Conservation (phyloP, 2,797 vertebrate genomes). For the Adelosebastes latens region DNA sequence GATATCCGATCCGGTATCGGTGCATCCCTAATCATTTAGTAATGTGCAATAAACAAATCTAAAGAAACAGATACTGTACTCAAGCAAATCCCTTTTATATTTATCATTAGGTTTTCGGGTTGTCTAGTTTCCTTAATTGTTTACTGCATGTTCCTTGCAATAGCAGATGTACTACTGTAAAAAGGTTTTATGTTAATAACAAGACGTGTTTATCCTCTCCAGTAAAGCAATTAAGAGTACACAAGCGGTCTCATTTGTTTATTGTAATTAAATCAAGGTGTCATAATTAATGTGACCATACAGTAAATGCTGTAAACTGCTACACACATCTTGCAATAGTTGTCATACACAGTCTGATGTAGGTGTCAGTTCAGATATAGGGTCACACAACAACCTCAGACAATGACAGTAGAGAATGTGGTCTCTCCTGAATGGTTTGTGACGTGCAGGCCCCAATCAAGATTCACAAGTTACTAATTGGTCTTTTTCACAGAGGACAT, state of each 20-base stretch:
- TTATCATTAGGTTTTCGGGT: no score
- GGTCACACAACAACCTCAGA: background rate
- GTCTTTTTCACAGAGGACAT: background rate
- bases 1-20: no score
- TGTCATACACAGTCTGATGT: background rate
- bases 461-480: background rate
- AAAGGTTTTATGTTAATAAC: slow-evolving; percentile 21
- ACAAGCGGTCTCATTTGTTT: slow-evolving; percentile 23
- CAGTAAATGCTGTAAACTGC: background rate
- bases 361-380: background rate
- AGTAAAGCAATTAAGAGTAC: slow-evolving; percentile 21
- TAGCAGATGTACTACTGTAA: slow-evolving; percentile 8
- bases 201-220: slow-evolving; percentile 12
- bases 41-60: background rate
- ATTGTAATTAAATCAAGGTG: slow-evolving; percentile 25
- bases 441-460: background rate
- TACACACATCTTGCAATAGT: background rate
- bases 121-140: background rate
- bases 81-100: background rate
- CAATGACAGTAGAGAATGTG: background rate
- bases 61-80: background rate
- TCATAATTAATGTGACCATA: slow-evolving; percentile 17
- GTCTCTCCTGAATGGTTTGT: background rate
- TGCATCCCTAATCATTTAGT: background rate
- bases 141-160: background rate